These are phyloP conservation scores for Euborellia annulipes DNA, from an alignment of 1,140 invertebrate species.

Conservation along the genomic window DNA sequence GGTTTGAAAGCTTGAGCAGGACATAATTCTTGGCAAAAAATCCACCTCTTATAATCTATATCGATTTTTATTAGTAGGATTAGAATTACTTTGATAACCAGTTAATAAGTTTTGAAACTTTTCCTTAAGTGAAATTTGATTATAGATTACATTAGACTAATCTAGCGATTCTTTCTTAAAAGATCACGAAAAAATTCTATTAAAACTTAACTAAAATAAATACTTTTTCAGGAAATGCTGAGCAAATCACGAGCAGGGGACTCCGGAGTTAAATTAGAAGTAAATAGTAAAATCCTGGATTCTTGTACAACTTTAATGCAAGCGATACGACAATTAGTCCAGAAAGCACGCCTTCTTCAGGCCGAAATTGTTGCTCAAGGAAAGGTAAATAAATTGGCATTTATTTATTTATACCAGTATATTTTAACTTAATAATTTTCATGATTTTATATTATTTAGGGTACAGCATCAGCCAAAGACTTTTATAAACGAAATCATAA, in stretches of 20 bases:
- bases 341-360: conserved; percentile 77
- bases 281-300: conserved; percentile 93
- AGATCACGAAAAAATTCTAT: background rate
- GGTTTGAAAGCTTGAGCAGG: too few relatives aligned
- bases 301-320: conserved; percentile 91
- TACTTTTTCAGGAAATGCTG: conserved; percentile 58
- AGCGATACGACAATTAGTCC: conserved; percentile 75
- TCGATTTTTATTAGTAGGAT: too few relatives aligned
- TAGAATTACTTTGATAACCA: too few relatives aligned
- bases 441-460: conserved; percentile 29
- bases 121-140: background rate
- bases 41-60: too few relatives aligned
- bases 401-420: conserved; percentile 7
- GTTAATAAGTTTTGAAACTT: background rate
- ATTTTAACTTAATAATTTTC: conserved; percentile 3
- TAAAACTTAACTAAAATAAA: background rate
- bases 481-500: conserved; percentile 98
- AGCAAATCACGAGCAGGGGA: conserved; percentile 68
- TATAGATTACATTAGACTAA: too few relatives aligned
- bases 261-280: conserved; percentile 90
- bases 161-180: too few relatives aligned
- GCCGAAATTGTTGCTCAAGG: conserved; percentile 81
- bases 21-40: too few relatives aligned
- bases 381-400: conserved; percentile 35
- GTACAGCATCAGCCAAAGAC: conserved; percentile 65